Base-by-base conservation (phyloP, 2,888 invertebrate species). In the Cerastis rubricosa region DNA sequence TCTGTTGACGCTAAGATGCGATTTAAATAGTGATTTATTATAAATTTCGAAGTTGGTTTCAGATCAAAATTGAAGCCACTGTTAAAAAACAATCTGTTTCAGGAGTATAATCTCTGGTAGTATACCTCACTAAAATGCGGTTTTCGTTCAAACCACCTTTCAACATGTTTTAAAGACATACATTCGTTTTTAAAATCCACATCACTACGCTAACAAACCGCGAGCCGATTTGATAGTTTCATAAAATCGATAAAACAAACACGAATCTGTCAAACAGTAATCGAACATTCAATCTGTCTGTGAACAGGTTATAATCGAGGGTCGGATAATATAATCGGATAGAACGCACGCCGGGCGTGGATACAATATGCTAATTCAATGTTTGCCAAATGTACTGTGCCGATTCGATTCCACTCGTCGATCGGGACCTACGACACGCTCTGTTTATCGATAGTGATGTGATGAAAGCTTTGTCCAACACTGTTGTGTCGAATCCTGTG, bases 361-460 rank as follows among this genome's bases (percentile, higher is more conserved):
- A 87, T 85, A 88, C 86, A 87, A 88, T 92, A 93, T 91, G 92
- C 88, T 91, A 92, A 91, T 93, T 89, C 90, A 89, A 90, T 92
- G 92, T 92, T 92, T 92, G 90, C 88, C 87, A 89, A 92, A 92
- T 92, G 91, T 90, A 88, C 87, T 89, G 85, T 85, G 81, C 83
- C 84, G 80, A 88, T 87, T 88, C 87, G 84, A 89, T 87, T 86
- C 83, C 80, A 86, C 79, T 85, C 83, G 83, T 78, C 82, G 88
- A 87, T 73, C 80, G 84, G 73, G 84, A 79, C 78, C 83, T 79
- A 75, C 86, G 84, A 85, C 85, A 85, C 84, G 82, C 80, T 51
- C 76, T 88, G 85, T 89, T 90, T 88, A 85, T 88, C 84, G 80
- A 88, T 84, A 84, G 85, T 84, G 85, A 83, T 85, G 85, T 45